phyloP scores from a whole-genome alignment of 2,888 invertebrate species.

The Drosophila cracens region DNA sequence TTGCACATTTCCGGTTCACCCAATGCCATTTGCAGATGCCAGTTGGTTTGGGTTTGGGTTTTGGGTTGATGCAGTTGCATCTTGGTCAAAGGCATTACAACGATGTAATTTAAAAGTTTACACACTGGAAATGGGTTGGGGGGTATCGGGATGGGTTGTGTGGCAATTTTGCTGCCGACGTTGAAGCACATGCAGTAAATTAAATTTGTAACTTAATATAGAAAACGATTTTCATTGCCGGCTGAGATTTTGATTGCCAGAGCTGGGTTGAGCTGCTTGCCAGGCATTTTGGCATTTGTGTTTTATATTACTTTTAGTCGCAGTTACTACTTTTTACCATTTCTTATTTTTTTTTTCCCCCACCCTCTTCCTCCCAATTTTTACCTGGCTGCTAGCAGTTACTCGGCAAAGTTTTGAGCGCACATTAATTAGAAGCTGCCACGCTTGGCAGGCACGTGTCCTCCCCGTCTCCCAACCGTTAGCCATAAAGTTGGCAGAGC shows the following conservation, averaged over 20 bases:
- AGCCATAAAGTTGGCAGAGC: slow-evolving; percentile 52
- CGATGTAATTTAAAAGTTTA: slow-evolving; percentile 73
- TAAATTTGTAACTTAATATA: slow-evolving; percentile 71
- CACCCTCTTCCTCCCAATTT: not conserved
- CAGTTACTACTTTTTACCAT: slow-evolving; percentile 11
- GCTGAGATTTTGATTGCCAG: slow-evolving; percentile 54
- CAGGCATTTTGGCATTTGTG: slow-evolving; percentile 56
- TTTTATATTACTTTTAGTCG: slow-evolving; percentile 50
- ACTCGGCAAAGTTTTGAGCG: slow-evolving; percentile 62
- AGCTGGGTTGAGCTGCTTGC: slow-evolving; percentile 30
- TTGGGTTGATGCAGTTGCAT: not conserved
- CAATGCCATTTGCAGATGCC: slow-evolving; percentile 52
- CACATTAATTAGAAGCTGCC: slow-evolving; percentile 81
- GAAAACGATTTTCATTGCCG: slow-evolving; percentile 56
- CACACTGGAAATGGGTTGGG: slow-evolving; percentile 12
- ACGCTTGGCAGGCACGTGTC: slow-evolving; percentile 65
- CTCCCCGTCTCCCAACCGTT: not conserved
- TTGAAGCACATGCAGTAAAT: slow-evolving; percentile 69
- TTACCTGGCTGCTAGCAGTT: slow-evolving; percentile 17
- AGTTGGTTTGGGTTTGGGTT: not conserved
- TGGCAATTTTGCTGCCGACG: slow-evolving; percentile 7
- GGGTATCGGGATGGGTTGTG: not conserved
- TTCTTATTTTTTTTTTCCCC: not conserved
- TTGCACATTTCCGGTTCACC: slow-evolving; percentile 57
- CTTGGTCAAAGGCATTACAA: slow-evolving; percentile 55